These are phyloP conservation scores for Ahaetulla prasina DNA, from an alignment of 2,113 vertebrate genomes.

Conservation along the genomic window DNA sequence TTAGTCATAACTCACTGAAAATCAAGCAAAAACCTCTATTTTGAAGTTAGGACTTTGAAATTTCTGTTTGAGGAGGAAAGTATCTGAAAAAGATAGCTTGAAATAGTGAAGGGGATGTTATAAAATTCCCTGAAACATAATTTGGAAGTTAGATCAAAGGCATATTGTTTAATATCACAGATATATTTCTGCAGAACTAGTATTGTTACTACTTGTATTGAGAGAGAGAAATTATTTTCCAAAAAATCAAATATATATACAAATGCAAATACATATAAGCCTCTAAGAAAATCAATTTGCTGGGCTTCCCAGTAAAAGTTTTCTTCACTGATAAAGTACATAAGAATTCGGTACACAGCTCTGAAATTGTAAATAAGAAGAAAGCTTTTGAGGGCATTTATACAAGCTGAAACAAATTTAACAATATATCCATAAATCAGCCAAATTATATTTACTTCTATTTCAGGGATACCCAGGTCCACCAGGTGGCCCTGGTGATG, in stretches of 20 bases:
- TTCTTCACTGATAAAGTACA: neutral
- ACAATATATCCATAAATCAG: neutral
- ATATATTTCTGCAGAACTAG: neutral
- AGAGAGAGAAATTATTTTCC: neutral
- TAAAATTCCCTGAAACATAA: neutral
- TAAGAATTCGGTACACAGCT: neutral
- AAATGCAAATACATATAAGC: neutral
- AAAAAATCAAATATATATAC: neutral
- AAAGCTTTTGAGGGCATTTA: neutral
- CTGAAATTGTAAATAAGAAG: neutral
- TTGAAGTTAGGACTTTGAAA: neutral
- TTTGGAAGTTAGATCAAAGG: neutral
- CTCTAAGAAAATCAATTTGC: neutral
- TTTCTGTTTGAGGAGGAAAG: neutral
- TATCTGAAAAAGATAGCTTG: neutral
- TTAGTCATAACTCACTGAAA: neutral
- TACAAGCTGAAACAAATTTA: neutral
- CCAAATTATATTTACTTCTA: slow-evolving; percentile 43
- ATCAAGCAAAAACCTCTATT: neutral
- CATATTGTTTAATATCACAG: neutral
- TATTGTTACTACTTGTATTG: neutral
- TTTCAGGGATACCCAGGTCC: slow-evolving; percentile 87
- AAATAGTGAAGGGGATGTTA: neutral
- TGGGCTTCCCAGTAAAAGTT: neutral
- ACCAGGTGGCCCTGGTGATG: slow-evolving; percentile 81